Evolutionary conservation across 2,888 invertebrate genomes (phyloP).

Genomic region (Prosopocoilus inquinatus): DNA sequence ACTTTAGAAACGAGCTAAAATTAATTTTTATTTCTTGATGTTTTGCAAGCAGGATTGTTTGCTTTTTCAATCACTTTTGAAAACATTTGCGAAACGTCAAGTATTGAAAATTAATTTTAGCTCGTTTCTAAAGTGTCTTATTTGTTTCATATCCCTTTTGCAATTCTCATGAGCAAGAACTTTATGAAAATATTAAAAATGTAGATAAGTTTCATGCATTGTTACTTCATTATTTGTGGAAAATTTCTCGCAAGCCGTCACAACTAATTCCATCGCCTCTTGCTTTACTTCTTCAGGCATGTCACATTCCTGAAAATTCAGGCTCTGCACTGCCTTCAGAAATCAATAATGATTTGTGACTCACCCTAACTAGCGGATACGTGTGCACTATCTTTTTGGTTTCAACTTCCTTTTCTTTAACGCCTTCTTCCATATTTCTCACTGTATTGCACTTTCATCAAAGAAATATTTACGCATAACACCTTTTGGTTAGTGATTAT

Average conservation of each 20-base stretch:
- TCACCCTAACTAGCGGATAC: constrained; percentile 81
- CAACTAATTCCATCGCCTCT: constrained; percentile 87
- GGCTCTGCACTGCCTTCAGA: not conserved
- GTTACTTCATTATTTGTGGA: constrained; percentile 77
- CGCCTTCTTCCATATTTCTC: constrained; percentile 25
- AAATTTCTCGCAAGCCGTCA: constrained; percentile 92
- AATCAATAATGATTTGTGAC: constrained; percentile 34
- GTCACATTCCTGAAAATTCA: constrained; percentile 72
- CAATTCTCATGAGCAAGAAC: no score
- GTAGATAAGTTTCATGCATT: not conserved
- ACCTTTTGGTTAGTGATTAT: not conserved
- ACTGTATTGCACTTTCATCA: not conserved
- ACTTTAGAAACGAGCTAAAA: no score
- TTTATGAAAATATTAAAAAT: no score
- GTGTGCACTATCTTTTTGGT: constrained; percentile 72
- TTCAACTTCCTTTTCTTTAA: constrained; percentile 46
- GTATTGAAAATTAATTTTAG: no score
- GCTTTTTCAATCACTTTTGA: not conserved
- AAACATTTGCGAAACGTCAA: no score
- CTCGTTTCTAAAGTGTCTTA: no score
- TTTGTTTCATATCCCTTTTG: no score
- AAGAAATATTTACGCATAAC: not conserved
- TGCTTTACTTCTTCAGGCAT: constrained; percentile 91
- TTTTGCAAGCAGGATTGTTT: no score
- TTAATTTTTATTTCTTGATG: no score